Base-by-base conservation (phyloP, 2,888 invertebrate species). In the Adela reaumurella region DNA sequence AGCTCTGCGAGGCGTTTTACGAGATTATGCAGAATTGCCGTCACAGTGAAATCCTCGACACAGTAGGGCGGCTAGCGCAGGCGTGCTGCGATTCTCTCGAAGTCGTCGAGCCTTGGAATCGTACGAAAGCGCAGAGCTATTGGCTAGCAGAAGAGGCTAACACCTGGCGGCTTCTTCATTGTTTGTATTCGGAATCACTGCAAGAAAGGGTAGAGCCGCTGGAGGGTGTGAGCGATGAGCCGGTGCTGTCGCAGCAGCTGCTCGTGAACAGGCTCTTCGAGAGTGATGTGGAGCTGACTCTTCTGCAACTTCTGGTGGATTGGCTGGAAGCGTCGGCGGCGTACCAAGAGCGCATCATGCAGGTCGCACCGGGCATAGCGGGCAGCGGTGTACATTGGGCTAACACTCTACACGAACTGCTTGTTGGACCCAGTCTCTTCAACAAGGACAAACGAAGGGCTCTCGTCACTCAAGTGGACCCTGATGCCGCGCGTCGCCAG, bases 261-360 rank as follows among this genome's bases (percentile, higher is more conserved):
- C 63, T 79, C 53, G 74, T 78, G 1, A 59, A 59, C 47, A 67
- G 67, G 46, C 63, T 76, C 51, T 76, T 74, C 56, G 67, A 68
- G 67, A 71, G 70, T 49, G 83, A 84, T 58, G 67, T 82, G 0
- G 83, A 82, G 50, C 58, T 85, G 24, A 70, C 90, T 28, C 84
- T 90, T 62, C 84, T 88, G 59, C 92, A 97, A 67, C 65, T 95
- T 46, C 86, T 97, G 42, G 88, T 96, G 19, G 96, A 96, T 67
- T 97, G 97, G 97, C 67, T 97, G 48, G 97, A 97, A 68, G 84
- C 86, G 41, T 90, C 89, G 64, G 89, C 92, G 17, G 87, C 90
- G 60, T 93, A 90, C 62, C 88, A 91, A 24, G 94, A 94, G 65
- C 72, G 70, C 56, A 66, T 72, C 1, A 74, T 74, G 8, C 68